phyloP scores from a whole-genome alignment of 2,888 invertebrate species.

The Incurvaria masculella region DNA sequence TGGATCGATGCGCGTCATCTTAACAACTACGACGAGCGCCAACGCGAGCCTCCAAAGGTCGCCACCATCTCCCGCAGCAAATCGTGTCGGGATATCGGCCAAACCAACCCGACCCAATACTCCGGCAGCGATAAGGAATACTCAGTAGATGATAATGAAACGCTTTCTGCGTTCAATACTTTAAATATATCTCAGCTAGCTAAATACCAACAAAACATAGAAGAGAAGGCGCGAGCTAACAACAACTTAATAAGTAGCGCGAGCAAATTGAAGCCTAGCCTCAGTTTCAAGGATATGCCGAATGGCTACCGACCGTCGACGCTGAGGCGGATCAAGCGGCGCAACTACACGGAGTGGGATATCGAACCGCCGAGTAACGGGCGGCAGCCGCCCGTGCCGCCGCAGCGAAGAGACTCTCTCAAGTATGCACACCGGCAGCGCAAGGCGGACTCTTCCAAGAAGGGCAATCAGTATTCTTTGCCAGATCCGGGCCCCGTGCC shows the following conservation, averaged over 20 bases:
- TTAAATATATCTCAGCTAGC: constrained; percentile 54
- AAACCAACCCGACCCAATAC: constrained; percentile 23
- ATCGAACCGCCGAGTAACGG: constrained; percentile 39
- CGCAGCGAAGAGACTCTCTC: constrained; percentile 47
- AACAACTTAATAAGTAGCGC: constrained; percentile 48
- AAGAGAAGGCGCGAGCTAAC: constrained; percentile 50
- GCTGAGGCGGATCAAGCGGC: constrained; percentile 50
- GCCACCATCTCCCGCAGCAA: constrained; percentile 49
- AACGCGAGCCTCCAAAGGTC: constrained; percentile 28
- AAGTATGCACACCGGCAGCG: constrained; percentile 53
- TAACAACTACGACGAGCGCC: constrained; percentile 39
- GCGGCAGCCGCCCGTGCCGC: constrained; percentile 40
- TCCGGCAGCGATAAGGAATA: constrained; percentile 33
- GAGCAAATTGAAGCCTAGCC: constrained; percentile 52
- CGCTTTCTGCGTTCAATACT: constrained; percentile 12
- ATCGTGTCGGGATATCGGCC: constrained; percentile 46
- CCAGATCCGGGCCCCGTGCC: constrained; percentile 49
- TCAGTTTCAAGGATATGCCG: constrained; percentile 58
- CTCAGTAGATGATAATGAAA: constrained; percentile 31
- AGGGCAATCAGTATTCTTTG: constrained; percentile 39
- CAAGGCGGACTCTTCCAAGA: constrained; percentile 34
- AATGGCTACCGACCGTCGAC: constrained; percentile 62
- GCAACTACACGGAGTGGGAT: constrained; percentile 59
- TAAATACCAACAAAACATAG: constrained; percentile 61
- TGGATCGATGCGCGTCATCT: constrained; percentile 72